These are phyloP conservation scores for Scotopteryx bipunctaria DNA, from an alignment of 2,888 invertebrate species.

Conservation along the genomic window DNA sequence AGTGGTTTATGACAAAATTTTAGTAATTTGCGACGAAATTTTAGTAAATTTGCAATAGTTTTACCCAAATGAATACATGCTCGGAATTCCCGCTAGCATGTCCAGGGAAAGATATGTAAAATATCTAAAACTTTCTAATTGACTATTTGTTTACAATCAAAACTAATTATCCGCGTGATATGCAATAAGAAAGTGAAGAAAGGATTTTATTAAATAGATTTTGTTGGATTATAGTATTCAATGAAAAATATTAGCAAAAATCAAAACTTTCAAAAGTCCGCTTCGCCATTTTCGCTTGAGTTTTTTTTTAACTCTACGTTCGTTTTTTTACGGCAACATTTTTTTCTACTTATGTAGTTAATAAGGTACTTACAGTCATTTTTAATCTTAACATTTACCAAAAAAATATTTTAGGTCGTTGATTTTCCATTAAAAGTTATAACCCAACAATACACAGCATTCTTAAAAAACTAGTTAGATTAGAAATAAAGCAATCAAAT, in stretches of 20 bases:
- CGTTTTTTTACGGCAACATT: no score
- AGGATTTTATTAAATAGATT: conserved; percentile 46
- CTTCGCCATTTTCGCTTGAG: no score
- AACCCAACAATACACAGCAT: conserved; percentile 67
- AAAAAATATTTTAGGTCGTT: conserved; percentile 9
- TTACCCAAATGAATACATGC: conserved; percentile 39
- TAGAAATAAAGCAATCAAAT: conserved; percentile 65
- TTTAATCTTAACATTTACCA: no score
- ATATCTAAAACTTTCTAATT: conserved; percentile 64
- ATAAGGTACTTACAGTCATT: no score
- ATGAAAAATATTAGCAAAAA: conserved; percentile 10
- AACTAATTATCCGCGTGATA: conserved; percentile 71
- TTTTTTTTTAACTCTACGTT: no score
- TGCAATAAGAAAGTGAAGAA: conserved; percentile 73
- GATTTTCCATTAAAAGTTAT: conserved; percentile 43
- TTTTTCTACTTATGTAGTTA: neutral
- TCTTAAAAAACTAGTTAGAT: conserved; percentile 60
- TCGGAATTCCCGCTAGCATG: conserved; percentile 24
- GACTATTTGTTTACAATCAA: conserved; percentile 60
- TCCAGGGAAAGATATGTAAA: conserved; percentile 53
- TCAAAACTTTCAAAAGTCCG: no score
- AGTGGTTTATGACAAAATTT: neutral
- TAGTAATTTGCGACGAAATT: neutral
- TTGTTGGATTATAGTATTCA: conserved; percentile 62
- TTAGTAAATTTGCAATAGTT: conserved; percentile 23